Base-by-base conservation (phyloP, 2,888 invertebrate genomes). In the Melieria picta region DNA sequence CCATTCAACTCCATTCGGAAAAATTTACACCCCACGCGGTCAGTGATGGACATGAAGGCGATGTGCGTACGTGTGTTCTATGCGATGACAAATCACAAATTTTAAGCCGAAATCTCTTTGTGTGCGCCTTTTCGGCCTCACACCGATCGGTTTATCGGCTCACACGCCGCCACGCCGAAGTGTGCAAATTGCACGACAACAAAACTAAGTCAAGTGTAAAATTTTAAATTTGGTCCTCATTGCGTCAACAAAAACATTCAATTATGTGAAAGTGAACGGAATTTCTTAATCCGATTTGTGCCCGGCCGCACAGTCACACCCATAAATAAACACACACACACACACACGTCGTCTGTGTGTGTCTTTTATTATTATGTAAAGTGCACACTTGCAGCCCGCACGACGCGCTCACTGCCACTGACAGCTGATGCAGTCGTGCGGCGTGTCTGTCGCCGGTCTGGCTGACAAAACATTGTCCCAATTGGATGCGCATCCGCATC, bases 141-240 rank as follows among this genome's bases (percentile, higher is more conserved):
- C 30, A 30, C 30, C 30, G 30, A 30, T 30, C 30, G 30, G 30
- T 30, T 30, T 30, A 30, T 16, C 42, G 30, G n/a, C 13, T 45
- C 4, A 0, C 11, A 48, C n/a, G 52, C 45, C 13, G n/a, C 46
- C 56, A 48, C 48, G 11, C n/a, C 42, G 60, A 78, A 77, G 79
- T 80, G 80, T 80, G 81, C 79, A 82, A 83, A 82, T 81, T 80
- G 80, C 80, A 80, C 80, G 82, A 84, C 82, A 84, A 83, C 81
- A 80, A 78, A 79, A 83, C 76, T 80, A 86, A 86, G 86, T 86
- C 86, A 84, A 86, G 86, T 85, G 86, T 83, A 82, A 87, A 86
- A 86, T 87, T 86, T 86, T 86, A 86, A 87, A 86, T 86, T 86
- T 87, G 83, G 81, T 84, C 84, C 82, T 83, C 85, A 85, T 83